Conservation (phyloP, 2,888 invertebrate species). For the Chesias legatella region DNA sequence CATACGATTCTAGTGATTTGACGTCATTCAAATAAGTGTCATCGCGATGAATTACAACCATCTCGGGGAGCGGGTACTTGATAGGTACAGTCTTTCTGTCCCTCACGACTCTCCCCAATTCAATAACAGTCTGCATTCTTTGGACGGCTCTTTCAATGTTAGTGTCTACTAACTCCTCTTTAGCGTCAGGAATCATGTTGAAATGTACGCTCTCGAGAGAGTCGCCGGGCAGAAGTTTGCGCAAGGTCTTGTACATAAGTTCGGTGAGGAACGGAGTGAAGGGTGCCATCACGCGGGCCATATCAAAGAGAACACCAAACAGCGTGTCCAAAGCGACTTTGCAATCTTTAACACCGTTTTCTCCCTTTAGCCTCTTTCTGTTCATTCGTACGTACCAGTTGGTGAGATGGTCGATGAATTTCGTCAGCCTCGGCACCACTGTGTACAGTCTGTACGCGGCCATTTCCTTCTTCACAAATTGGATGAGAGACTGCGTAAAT, state of each 20-base stretch:
- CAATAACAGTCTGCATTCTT: constrained; percentile 96
- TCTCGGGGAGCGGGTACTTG: constrained; percentile 97
- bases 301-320: constrained; percentile 91
- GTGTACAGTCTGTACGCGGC: constrained; percentile 95
- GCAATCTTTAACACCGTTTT: constrained; percentile 89
- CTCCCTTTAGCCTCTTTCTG: constrained; percentile 95
- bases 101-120: constrained; percentile 94
- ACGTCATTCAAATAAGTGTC: constrained; percentile 88
- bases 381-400: constrained; percentile 99
- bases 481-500: constrained; percentile 95
- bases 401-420: constrained; percentile 98
- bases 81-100: constrained; percentile 96
- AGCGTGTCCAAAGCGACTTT: constrained; percentile 92
- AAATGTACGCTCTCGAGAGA: constrained; percentile 92
- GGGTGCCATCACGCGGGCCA: constrained; percentile 97
- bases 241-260: constrained; percentile 94
- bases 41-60: constrained; percentile 96
- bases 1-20: constrained; percentile 88
- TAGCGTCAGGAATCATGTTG: constrained; percentile 91
- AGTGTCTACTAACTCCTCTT: constrained; percentile 86
- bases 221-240: constrained; percentile 80
- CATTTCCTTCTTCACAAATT: constrained; percentile 96
- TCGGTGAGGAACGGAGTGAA: constrained; percentile 98
- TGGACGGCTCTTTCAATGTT: constrained; percentile 94
- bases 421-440: constrained; percentile 95